phyloP scores from a whole-genome alignment of 2,888 invertebrate species.

The Tenthredo mesomela region DNA sequence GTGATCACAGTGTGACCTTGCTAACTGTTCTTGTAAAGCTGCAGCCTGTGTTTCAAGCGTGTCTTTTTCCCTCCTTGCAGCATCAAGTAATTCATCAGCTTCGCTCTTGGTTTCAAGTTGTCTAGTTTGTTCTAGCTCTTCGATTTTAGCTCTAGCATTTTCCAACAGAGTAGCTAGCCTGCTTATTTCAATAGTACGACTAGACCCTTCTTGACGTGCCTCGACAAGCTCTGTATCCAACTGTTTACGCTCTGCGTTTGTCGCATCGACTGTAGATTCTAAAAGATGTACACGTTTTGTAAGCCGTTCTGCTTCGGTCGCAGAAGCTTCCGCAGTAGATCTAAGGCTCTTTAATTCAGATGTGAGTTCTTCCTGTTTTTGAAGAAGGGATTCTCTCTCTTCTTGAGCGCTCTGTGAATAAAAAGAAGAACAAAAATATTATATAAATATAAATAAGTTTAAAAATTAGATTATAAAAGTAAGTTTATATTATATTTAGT shows the following conservation, averaged over 20 bases:
- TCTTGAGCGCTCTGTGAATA: slow-evolving; percentile 85
- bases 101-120: slow-evolving; percentile 86
- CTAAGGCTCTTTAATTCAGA: slow-evolving; percentile 85
- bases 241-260: slow-evolving; percentile 87
- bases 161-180: slow-evolving; percentile 89
- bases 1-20: slow-evolving; percentile 85
- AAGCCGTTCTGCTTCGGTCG: slow-evolving; percentile 84
- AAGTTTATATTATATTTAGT: not conserved
- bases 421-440: slow-evolving; percentile 41
- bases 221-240: slow-evolving; percentile 86
- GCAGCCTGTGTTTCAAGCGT: slow-evolving; percentile 85
- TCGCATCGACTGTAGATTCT: slow-evolving; percentile 87
- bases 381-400: slow-evolving; percentile 86
- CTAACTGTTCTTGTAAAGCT: slow-evolving; percentile 85
- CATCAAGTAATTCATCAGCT: slow-evolving; percentile 85
- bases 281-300: slow-evolving; percentile 85
- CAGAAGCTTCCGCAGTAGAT: slow-evolving; percentile 81
- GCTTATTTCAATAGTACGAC: slow-evolving; percentile 89
- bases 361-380: slow-evolving; percentile 89
- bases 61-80: slow-evolving; percentile 87
- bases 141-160: slow-evolving; percentile 90
- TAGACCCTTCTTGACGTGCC: slow-evolving; percentile 87
- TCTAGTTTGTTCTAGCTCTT: slow-evolving; percentile 85
- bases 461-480: not conserved
- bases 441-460: not conserved